Evolutionary conservation across 2,888 invertebrate genomes (phyloP).

Genomic region (Ectemnius cavifrons): DNA sequence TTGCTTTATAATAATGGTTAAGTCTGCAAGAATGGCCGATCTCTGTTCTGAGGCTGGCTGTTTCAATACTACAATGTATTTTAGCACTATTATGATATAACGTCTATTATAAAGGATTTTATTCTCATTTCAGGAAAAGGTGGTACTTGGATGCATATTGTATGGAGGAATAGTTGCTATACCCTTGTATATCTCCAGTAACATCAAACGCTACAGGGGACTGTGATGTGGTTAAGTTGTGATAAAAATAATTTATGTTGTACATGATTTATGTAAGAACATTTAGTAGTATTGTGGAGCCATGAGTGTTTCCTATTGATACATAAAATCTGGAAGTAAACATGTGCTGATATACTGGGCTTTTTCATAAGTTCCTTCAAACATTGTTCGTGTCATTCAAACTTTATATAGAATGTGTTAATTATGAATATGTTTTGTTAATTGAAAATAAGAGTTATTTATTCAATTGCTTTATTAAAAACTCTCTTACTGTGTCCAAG

Average conservation of each 20-base stretch:
- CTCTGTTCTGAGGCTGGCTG: too few relatives aligned
- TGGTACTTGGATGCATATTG: background rate
- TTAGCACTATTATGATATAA: background rate
- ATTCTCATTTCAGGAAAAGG: conserved; percentile 38
- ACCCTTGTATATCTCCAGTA: conserved; percentile 1
- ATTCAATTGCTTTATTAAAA: too few relatives aligned
- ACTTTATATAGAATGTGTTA: background rate
- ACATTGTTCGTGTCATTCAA: background rate
- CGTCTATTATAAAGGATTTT: background rate
- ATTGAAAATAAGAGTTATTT: too few relatives aligned
- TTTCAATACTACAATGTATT: background rate
- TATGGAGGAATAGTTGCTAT: background rate
- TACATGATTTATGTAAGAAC: background rate
- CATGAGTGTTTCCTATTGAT: too few relatives aligned
- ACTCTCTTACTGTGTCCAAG: too few relatives aligned
- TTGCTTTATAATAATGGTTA: background rate
- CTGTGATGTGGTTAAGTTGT: fast-evolving
- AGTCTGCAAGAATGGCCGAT: background rate
- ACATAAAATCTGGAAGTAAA: background rate
- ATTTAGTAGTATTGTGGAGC: too few relatives aligned
- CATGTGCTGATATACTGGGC: conserved; percentile 3
- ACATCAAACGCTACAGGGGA: conserved; percentile 21
- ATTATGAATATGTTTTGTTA: background rate
- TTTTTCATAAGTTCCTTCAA: background rate
- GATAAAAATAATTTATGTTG: background rate